A percentile compares a stretch with the other conserved stretches of the same genome.
These are phyloP conservation scores for Alloscopus bannaensis DNA, from an alignment of 2,888 invertebrate species.

Conservation along the genomic window DNA sequence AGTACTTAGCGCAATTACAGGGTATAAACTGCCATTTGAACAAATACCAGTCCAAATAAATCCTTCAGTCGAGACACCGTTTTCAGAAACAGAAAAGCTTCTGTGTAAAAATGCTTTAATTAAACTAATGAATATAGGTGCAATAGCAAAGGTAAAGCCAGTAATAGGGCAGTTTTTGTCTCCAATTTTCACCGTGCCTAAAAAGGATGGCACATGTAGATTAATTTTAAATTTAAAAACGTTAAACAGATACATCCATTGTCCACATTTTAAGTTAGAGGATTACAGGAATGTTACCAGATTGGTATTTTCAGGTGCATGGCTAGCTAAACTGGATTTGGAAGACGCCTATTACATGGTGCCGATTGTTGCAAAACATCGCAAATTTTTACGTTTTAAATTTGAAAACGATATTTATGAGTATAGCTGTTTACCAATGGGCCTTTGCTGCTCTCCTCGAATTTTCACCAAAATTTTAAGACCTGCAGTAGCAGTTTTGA, in stretches of 20 bases:
- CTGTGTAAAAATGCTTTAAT: background rate
- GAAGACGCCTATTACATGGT: conserved; percentile 52
- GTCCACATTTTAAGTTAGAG: conserved; percentile 61
- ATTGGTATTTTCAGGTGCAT: conserved; percentile 8
- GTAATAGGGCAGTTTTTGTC: conserved; percentile 35
- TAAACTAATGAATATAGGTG: background rate
- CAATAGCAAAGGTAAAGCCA: background rate
- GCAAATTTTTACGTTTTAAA: conserved; percentile 48
- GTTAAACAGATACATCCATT: conserved; percentile 40
- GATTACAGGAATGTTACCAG: conserved; percentile 43
- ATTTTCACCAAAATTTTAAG: conserved; percentile 52
- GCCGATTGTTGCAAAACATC: conserved; percentile 13
- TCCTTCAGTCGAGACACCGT: background rate
- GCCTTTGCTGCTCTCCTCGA: conserved; percentile 40
- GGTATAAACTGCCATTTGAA: conserved; percentile 2
- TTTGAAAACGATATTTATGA: conserved; percentile 29
- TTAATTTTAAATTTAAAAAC: conserved; percentile 59
- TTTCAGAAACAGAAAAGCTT: background rate
- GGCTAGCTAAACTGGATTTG: conserved; percentile 46
- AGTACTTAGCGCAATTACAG: background rate
- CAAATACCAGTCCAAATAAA: no score
- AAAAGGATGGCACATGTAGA: conserved; percentile 33
- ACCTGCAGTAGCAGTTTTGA: conserved; percentile 32
- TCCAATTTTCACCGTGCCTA: conserved; percentile 49
- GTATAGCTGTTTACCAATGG: conserved; percentile 48